A percentile compares a stretch with the other conserved stretches of the same genome.
Conservation (phyloP, 2,888 invertebrate species). For the Plusia festucae region DNA sequence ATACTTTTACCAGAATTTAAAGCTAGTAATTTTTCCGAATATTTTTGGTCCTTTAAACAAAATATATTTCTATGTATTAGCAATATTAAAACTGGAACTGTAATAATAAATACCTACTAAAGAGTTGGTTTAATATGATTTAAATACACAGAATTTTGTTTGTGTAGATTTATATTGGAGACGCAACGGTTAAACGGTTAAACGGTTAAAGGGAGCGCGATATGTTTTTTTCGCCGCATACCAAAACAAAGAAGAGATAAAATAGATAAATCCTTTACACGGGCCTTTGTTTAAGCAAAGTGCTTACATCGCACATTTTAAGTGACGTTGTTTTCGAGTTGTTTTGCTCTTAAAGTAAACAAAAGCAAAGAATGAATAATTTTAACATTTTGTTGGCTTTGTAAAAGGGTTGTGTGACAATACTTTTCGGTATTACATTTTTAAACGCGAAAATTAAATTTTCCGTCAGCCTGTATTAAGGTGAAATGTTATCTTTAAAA, state of each 20-base stretch:
- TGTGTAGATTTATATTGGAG: neutral
- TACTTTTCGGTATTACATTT: neutral
- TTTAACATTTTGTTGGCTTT: conserved; percentile 4
- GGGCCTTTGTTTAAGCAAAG: conserved; percentile 2
- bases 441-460: neutral
- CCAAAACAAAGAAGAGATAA: conserved; percentile 1
- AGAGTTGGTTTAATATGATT: neutral
- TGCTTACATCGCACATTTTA: conserved; percentile 4
- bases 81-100: neutral
- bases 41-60: neutral
- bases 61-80: neutral
- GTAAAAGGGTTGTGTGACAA: neutral
- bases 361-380: conserved; percentile 3
- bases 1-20: conserved; percentile 13
- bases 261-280: conserved; percentile 4
- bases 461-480: conserved; percentile 9
- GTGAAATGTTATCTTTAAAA: conserved; percentile 26
- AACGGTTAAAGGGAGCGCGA: neutral
- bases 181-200: too few species aligned
- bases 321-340: conserved; percentile 2
- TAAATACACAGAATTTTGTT: neutral
- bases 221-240: conserved; percentile 3
- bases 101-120: too few species aligned
- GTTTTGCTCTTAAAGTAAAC: conserved; percentile 4
- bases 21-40: neutral